A percentile compares a stretch with the other conserved stretches of the same genome.
These are phyloP conservation scores for Aquatica leii DNA, from an alignment of 2,888 invertebrate genomes.

Conservation along the genomic window DNA sequence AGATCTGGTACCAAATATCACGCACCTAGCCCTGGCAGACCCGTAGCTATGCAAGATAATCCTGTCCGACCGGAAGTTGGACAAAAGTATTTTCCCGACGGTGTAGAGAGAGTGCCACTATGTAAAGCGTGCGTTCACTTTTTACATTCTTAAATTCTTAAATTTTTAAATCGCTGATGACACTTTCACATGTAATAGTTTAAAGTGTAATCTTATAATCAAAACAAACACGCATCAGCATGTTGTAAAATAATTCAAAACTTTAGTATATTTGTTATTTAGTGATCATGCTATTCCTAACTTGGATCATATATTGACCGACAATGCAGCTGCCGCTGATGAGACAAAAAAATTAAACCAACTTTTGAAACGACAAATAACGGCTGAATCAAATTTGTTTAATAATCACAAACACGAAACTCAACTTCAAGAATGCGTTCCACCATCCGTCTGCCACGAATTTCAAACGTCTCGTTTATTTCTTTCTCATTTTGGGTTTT, in stretches of 20 bases:
- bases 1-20: slow-evolving; percentile 75
- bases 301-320: slow-evolving; percentile 78
- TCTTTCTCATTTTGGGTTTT: slow-evolving; percentile 93
- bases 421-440: slow-evolving; percentile 76
- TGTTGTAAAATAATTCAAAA: too few species aligned
- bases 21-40: slow-evolving; percentile 72
- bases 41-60: slow-evolving; percentile 78
- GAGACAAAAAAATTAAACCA: slow-evolving; percentile 73
- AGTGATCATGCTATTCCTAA: slow-evolving; percentile 92
- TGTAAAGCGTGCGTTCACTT: slow-evolving; percentile 76
- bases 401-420: slow-evolving; percentile 48
- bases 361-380: slow-evolving; percentile 75
- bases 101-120: slow-evolving; percentile 78
- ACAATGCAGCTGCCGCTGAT: slow-evolving; percentile 61
- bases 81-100: slow-evolving; percentile 82
- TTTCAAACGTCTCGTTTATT: slow-evolving; percentile 96
- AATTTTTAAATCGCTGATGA: too few species aligned
- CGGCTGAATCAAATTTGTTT: slow-evolving; percentile 53
- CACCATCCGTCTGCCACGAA: slow-evolving; percentile 86
- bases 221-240: too few species aligned
- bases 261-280: slow-evolving; percentile 37
- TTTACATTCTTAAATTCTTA: neutral
- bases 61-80: slow-evolving; percentile 73
- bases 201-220: too few species aligned
- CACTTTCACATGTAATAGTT: too few species aligned